Base-by-base conservation (phyloP, 37 sponge, comb jelly and placozoan species). In the Geodia barretti region DNA sequence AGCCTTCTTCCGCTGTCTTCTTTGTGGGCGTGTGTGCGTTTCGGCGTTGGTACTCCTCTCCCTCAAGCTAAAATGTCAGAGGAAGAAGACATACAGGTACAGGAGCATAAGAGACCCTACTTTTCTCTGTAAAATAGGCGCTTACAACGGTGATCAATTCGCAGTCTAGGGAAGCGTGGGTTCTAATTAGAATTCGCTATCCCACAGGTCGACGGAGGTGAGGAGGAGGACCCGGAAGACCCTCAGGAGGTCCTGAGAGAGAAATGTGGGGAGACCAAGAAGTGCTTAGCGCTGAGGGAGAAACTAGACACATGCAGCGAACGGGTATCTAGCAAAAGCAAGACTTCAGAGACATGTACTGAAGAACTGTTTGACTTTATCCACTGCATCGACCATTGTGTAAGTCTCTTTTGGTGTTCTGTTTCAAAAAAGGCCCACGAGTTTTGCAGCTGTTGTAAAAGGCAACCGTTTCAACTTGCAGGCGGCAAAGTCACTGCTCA, bases 341-440 rank as follows among this genome's bases (percentile, higher is more conserved):
- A 75, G 21, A 95, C 97, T 5, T 73, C 91, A 9, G 97, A 97
- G 80, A 86, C 70, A 9, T 97, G 97, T 68, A 70, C 71, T 64
- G 82, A 91, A 68, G 95, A 97, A 82, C 78, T 97, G 33, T 80
- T 86, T 60, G 97, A 97, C 70, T 97, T 97, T 68, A 39, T 97
- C n/a, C 87, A 86, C 70, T 97, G 97, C 39, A 90, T 92, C 19
- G 97, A 97, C 60, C 68, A 86, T 21, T 97, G 97, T 89, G 97
- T 97, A 79, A 95, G 96, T 86, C 24, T 61, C 23, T 33, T n/a
- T n/a, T n/a, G 32, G 24, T 63, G 35, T 72, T 47, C 20, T 68
- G 32, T 23, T 47, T 47, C 54, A 47, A n/a, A n/a, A n/a, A n/a
- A n/a, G n/a, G n/a, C n/a, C n/a, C n/a, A n/a, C n/a, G n/a, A n/a